Evolutionary conservation across 2,113 vertebrate genomes (phyloP).

Genomic region (Tylochromis polylepis): DNA sequence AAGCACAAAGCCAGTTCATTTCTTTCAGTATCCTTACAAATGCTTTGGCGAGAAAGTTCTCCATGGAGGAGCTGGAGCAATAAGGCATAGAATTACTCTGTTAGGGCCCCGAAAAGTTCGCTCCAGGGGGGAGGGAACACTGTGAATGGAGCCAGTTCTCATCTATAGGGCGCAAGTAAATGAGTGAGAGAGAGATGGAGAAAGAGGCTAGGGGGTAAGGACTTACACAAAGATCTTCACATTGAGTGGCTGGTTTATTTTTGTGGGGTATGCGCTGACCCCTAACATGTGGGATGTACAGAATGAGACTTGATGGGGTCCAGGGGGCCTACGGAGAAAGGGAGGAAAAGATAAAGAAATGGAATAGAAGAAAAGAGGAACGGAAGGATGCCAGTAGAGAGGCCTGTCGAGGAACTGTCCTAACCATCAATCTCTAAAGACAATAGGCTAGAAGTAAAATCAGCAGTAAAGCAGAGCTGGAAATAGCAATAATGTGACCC

Average conservation of each 20-base stretch:
- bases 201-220: slow-evolving; percentile 19
- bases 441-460: background rate
- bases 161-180: slow-evolving; percentile 61
- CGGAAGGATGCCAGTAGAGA: slow-evolving; percentile 36
- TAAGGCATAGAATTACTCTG: slow-evolving; percentile 61
- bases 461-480: background rate
- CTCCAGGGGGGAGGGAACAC: slow-evolving; percentile 51
- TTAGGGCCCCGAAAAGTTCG: slow-evolving; percentile 54
- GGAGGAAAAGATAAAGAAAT: slow-evolving; percentile 34
- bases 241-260: slow-evolving; percentile 67
- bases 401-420: slow-evolving; percentile 26
- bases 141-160: slow-evolving; percentile 61
- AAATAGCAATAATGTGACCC: background rate
- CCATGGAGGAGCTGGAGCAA: slow-evolving; percentile 51
- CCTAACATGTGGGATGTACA: slow-evolving; percentile 66
- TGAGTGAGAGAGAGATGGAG: slow-evolving; percentile 1
- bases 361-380: slow-evolving; percentile 36
- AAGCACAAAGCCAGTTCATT: slow-evolving; percentile 58
- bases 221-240: slow-evolving; percentile 64
- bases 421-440: background rate
- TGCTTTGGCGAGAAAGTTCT: slow-evolving; percentile 45
- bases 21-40: slow-evolving; percentile 50
- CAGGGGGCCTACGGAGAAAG: slow-evolving; percentile 48
- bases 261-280: slow-evolving; percentile 59
- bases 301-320: slow-evolving; percentile 60